These are phyloP conservation scores for Fragum whitleyi DNA, from an alignment of 2,888 invertebrate genomes.

Conservation along the genomic window DNA sequence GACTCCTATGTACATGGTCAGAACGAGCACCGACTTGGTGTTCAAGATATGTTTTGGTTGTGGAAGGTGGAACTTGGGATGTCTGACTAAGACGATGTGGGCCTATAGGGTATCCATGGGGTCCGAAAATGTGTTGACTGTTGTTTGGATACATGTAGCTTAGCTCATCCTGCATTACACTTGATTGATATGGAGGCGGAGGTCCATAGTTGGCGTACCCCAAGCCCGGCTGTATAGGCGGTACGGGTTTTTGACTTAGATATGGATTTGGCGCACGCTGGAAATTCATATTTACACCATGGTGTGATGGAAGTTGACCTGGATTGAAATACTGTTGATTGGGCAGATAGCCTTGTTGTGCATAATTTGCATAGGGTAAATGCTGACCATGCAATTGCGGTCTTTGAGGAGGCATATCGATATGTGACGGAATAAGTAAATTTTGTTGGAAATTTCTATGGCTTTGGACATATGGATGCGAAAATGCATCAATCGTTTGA, in stretches of 20 bases:
- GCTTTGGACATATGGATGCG: background rate
- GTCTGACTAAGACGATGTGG: too few species aligned
- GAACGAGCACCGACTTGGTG: too few species aligned
- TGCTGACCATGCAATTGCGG: background rate
- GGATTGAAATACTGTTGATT: background rate
- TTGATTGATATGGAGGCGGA: background rate
- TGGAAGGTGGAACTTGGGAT: background rate
- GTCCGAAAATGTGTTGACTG: background rate
- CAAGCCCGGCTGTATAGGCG: background rate
- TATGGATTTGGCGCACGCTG: background rate
- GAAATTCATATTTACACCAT: background rate
- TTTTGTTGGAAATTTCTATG: too few species aligned
- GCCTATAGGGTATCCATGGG: background rate
- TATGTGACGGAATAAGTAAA: too few species aligned
- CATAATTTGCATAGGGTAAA: too few species aligned
- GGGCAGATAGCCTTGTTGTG: background rate
- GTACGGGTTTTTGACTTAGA: background rate
- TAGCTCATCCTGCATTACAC: constrained; percentile 2
- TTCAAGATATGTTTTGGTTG: too few species aligned
- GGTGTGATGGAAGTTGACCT: too few species aligned
- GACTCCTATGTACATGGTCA: background rate
- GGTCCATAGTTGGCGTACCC: background rate
- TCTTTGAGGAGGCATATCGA: too few species aligned
- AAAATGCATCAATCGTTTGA: constrained; percentile 1
- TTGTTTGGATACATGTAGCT: background rate